A percentile compares a stretch with the other conserved stretches of the same genome.
These are phyloP conservation scores for Pogoniulus pusillus DNA, from an alignment of 2,797 vertebrate species.

Conservation along the genomic window DNA sequence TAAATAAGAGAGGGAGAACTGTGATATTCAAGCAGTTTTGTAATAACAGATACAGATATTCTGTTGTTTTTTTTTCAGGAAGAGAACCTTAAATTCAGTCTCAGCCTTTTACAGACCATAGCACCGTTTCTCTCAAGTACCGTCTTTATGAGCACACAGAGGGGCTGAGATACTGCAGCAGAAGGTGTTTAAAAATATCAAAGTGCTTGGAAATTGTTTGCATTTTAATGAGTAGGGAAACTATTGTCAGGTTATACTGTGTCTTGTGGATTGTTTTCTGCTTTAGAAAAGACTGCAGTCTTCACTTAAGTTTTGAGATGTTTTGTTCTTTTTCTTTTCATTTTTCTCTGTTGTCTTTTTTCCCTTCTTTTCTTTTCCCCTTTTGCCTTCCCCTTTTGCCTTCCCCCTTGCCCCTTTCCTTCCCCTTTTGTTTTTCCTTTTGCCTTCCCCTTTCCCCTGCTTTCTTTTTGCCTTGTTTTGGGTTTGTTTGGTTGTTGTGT, in stretches of 20 bases:
- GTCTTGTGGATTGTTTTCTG: background rate
- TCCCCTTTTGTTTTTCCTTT: too few relatives aligned
- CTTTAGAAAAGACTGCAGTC: background rate
- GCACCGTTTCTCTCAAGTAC: background rate
- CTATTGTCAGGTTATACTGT: background rate
- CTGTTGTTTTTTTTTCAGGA: background rate
- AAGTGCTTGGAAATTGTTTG: background rate
- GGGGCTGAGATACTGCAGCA: background rate
- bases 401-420: too few relatives aligned
- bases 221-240: background rate
- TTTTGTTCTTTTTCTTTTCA: too few relatives aligned
- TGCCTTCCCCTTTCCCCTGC: too few relatives aligned
- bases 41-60: background rate
- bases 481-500: too few relatives aligned
- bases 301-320: rapidly evolving
- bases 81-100: background rate
- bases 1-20: background rate
- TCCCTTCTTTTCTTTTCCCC: too few relatives aligned
- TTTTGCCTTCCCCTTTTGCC: too few relatives aligned
- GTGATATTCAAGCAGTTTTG: background rate
- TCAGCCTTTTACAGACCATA: background rate
- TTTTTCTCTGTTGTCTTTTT: too few relatives aligned
- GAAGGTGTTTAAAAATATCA: background rate
- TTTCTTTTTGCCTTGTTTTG: too few relatives aligned
- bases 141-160: background rate